Conservation (phyloP, 2,113 vertebrate species). For the Echinops telfairi region DNA sequence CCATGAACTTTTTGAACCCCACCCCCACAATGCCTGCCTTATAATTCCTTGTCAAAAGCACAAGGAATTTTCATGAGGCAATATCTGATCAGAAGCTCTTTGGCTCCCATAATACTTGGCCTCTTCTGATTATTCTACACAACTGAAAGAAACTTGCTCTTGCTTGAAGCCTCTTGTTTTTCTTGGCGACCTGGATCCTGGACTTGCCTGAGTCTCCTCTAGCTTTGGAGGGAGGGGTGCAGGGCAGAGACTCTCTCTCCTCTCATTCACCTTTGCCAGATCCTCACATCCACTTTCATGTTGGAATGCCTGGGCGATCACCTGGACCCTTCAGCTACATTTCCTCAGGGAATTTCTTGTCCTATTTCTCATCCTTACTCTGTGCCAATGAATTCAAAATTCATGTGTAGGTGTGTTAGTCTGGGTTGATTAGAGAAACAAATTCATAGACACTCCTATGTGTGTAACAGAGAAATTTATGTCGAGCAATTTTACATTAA, state of each 20-base stretch:
- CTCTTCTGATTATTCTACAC: not conserved
- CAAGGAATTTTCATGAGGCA: not conserved
- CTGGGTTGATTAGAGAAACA: no score
- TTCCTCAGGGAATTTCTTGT: not conserved
- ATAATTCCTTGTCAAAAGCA: not conserved
- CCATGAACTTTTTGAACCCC: no score
- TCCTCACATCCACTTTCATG: not conserved
- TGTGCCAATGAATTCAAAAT: not conserved
- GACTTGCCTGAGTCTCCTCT: not conserved
- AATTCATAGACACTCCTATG: no score
- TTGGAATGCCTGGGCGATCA: not conserved
- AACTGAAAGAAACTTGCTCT: not conserved
- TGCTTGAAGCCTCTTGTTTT: not conserved
- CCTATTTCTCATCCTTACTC: not conserved
- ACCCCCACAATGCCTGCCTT: not conserved
- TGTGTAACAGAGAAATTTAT: no score
- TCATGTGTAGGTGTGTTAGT: not conserved
- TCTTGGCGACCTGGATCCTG: not conserved
- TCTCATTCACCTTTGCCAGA: accelerated
- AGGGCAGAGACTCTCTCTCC: no score
- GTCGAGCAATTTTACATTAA: no score
- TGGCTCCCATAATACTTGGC: no score
- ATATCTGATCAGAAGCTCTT: not conserved
- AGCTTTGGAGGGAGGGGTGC: not conserved
- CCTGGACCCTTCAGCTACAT: not conserved